Conservation (phyloP, 2,888 invertebrate genomes). For the Leucania comma region DNA sequence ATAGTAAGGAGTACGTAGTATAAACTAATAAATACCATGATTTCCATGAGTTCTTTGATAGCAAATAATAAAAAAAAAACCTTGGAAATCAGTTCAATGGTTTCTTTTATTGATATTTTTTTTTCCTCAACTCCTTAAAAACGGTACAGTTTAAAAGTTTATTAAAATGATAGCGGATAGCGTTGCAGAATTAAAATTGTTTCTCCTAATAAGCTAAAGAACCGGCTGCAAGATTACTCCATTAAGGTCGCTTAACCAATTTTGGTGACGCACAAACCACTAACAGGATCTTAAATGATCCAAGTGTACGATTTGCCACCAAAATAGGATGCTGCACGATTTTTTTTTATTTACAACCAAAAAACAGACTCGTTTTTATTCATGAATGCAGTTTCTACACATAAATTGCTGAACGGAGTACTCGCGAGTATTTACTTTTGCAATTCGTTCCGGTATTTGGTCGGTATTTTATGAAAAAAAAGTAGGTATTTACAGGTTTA, state of each 20-base stretch:
- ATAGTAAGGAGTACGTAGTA: no score
- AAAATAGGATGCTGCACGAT: conserved; percentile 11
- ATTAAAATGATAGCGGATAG: neutral
- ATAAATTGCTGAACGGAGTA: conserved; percentile 11
- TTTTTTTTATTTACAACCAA: neutral
- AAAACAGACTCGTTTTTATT: conserved; percentile 6
- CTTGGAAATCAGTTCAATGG: no score
- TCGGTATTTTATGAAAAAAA: conserved; percentile 11
- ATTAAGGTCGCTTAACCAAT: conserved; percentile 50
- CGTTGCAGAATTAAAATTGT: conserved; percentile 16
- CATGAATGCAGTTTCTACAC: conserved; percentile 28
- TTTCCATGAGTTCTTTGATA: no score
- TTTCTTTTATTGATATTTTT: no score
- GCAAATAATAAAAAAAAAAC: no score
- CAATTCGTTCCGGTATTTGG: conserved; percentile 42
- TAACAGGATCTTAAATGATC: conserved; percentile 24
- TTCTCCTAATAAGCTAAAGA: conserved; percentile 29
- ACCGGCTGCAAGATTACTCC: conserved; percentile 41
- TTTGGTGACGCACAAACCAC: conserved; percentile 44
- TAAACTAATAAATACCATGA: no score
- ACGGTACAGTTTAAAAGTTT: conserved; percentile 2
- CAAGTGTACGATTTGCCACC: conserved; percentile 24
- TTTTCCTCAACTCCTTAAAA: no score
- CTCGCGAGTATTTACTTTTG: conserved; percentile 19
- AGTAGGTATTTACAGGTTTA: neutral